Evolutionary conservation across 2,797 vertebrate species (phyloP), one percentile per base, ranked within the genome.

Genomic region (Taeniopygia guttata): DNA sequence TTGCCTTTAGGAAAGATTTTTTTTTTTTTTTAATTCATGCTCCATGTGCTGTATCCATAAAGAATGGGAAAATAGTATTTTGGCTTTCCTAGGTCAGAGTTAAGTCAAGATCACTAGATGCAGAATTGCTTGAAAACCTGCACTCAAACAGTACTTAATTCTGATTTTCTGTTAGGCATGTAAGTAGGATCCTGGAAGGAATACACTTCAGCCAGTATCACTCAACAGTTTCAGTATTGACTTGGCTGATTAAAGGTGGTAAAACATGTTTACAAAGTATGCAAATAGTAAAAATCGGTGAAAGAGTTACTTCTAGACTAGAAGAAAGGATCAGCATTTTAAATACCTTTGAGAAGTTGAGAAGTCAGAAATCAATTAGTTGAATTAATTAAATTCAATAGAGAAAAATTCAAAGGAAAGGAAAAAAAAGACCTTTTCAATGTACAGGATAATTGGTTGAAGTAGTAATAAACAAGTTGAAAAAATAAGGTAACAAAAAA

Each of bases 1-100:
- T 96, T 92, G 77, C 89, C 95, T 84, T 67, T 49, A 89, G 92
- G 74, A 87, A 95, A 51, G 3, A n/a, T n/a, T n/a, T 30, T 89
- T 92, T 45, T 48, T 88, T 1, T 40, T 40, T 40, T 40, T 40
- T 32, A 62, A 43, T 42, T 22, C 29, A 45, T 7, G 52, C 13
- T 78, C 63, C 42, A 6, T 87, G 52, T 84, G 52, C 43, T 0
- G 1, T 84, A 54, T 36, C 62, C 43, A 72, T 64, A 84, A 90
- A 89, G 67, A 89, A 64, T 17, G 6, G 36, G 62, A 68, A 86
- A 88, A 82, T 3, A 62, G 18, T 63, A 48, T 86, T 95, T 90
- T 92, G 70, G 23, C 59, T 90, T 38, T 82, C 21, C 27, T 40
- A 51, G 63, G 70, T 76, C 80, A 90, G 89, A 78, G 16, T 32